Evolutionary conservation across 2,113 vertebrate genomes (phyloP).

Genomic region (Copsychus sechellarum): DNA sequence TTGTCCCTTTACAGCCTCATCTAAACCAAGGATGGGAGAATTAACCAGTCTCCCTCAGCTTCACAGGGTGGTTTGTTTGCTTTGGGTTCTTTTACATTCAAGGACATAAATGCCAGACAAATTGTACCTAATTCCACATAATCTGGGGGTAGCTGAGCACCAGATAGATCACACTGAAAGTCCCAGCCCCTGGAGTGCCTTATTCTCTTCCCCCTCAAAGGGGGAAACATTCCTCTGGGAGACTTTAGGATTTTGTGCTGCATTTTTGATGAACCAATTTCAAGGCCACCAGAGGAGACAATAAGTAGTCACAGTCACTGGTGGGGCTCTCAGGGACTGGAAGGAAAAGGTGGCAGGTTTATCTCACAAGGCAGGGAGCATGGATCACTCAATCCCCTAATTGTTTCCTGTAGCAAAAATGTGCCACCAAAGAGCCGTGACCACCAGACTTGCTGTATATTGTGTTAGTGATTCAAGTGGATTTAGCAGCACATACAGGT

Average conservation of each 20-base stretch:
- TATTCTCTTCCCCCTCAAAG: neutral
- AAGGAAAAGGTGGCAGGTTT: neutral
- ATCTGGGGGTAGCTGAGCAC: neutral
- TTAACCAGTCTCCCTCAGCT: neutral
- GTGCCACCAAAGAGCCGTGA: neutral
- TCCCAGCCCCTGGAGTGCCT: neutral
- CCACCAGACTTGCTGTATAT: neutral
- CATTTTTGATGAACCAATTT: neutral
- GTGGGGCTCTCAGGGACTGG: neutral
- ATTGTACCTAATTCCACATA: neutral
- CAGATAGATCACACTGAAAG: neutral
- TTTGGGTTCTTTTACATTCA: neutral
- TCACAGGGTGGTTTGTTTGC: neutral
- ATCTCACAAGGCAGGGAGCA: neutral
- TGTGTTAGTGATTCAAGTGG: neutral
- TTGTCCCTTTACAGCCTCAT: neutral
- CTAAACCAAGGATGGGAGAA: neutral
- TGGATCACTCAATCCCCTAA: neutral
- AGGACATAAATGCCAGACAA: neutral
- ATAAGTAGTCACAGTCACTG: neutral
- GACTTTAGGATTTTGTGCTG: neutral
- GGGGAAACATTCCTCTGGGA: neutral
- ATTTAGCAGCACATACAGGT: neutral
- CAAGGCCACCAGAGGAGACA: neutral
- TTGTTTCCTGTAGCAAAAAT: neutral